phyloP scores from a whole-genome alignment of 1,140 invertebrate genomes.

The Aphis gossypii region DNA sequence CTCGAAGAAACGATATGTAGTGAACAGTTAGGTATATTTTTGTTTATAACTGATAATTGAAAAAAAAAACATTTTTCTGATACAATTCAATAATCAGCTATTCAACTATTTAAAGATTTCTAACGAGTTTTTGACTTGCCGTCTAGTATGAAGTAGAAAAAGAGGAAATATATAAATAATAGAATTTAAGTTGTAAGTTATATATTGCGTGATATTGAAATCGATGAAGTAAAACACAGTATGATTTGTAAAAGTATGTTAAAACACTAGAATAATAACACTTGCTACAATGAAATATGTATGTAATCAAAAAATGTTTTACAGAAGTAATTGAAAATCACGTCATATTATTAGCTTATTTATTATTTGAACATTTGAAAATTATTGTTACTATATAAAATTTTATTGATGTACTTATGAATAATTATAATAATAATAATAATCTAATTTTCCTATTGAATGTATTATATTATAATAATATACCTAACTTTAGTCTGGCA shows the following conservation, averaged over 20 bases:
- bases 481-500: background rate
- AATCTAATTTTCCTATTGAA: background rate
- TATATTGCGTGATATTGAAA: background rate
- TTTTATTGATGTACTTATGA: background rate
- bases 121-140: background rate
- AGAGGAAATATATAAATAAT: background rate
- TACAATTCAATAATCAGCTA: background rate
- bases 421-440: background rate
- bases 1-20: background rate
- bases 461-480: background rate
- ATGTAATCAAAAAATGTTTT: background rate
- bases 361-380: background rate
- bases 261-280: background rate
- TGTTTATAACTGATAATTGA: background rate
- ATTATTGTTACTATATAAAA: background rate
- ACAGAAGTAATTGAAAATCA: background rate
- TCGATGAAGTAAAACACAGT: background rate
- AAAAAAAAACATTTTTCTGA: background rate
- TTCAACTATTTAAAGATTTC: background rate
- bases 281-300: background rate
- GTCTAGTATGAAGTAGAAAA: background rate
- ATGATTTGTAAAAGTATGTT: background rate
- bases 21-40: background rate
- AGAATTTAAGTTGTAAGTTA: background rate
- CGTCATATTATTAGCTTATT: background rate